Evolutionary conservation across 1,140 invertebrate genomes (phyloP).

Genomic region (Saxidomus purpurata): DNA sequence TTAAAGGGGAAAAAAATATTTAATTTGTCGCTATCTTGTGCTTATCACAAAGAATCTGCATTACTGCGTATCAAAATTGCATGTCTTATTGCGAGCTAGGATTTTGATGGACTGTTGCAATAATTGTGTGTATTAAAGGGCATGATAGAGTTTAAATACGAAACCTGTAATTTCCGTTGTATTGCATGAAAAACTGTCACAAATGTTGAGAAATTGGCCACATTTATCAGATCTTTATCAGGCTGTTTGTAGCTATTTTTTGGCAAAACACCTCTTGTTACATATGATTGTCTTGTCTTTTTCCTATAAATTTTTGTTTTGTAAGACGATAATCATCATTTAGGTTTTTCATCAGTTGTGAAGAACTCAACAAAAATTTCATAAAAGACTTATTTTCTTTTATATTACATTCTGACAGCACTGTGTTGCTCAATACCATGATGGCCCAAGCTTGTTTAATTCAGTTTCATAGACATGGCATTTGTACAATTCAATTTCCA

Average conservation of each 20-base stretch:
- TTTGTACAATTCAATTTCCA: too few relatives aligned
- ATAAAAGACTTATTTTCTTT: too few relatives aligned
- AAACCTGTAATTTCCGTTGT: constrained; percentile 39
- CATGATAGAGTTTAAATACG: neutral
- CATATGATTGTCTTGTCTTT: too few relatives aligned
- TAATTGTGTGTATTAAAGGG: neutral
- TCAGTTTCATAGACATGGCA: too few relatives aligned
- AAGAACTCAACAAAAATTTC: too few relatives aligned
- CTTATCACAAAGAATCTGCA: neutral
- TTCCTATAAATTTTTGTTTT: too few relatives aligned
- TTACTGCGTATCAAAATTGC: constrained; percentile 33
- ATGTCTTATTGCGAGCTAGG: constrained; percentile 1
- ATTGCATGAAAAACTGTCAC: constrained; percentile 23
- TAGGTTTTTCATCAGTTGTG: too few relatives aligned
- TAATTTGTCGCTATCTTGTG: neutral
- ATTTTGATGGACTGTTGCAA: constrained; percentile 15
- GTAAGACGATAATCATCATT: too few relatives aligned
- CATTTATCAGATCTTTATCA: neutral
- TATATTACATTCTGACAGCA: too few relatives aligned
- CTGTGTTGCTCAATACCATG: too few relatives aligned
- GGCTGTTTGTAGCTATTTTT: neutral
- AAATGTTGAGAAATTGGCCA: neutral
- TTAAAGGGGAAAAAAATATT: constrained; percentile 18
- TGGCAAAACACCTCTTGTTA: neutral
- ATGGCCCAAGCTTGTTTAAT: too few relatives aligned